Base-by-base conservation (phyloP, 2,797 vertebrate genomes). In the Poeciliopsis presidionis region DNA sequence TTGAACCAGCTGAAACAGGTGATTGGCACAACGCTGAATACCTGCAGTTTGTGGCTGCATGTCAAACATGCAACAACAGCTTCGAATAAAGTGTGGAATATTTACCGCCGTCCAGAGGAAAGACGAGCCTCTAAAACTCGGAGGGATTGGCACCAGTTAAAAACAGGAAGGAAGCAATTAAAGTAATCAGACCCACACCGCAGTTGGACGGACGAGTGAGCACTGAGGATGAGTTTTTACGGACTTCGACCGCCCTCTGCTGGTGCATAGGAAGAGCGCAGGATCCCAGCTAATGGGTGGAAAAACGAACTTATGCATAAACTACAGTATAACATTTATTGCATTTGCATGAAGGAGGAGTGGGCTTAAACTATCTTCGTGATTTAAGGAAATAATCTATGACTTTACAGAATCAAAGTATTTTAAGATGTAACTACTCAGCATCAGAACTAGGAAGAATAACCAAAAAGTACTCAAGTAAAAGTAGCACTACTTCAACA, bases 141-240 rank as follows among this genome's bases (percentile, higher is more conserved):
- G 79, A 74, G 61, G 83, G 80, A 88, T 88, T 89, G 90, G 79
- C 83, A 87, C 77, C 87, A 91, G 90, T 92, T 91, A 91, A 89
- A 78, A 55, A 30, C 84, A 88, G 90, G 88, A 90, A 91, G 90
- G 86, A 90, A 88, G 86, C 83, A 92, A 90, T 93, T 91, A 90
- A 82, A 90, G 80, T 82, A 78, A 82, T 88, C 78, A 86, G 84
- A 86, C 80, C 74, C 75, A 74, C 45, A 75, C 73, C 25, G 78
- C 84, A 80, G 80, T 79, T 78, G 67, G 67, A 85, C 76, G 55
- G 47, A 81, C 28, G 33, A 41, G 75, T 28, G n/a, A 49, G 72
- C n/a, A 9, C 14, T 8, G 22, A 16, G 0, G 33, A 9, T 0
- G 33, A 9, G 65, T 75, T 91, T 89, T 1, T 11, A 53, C 80